Base-by-base conservation (phyloP, 2,888 invertebrate species). In the Nyleta sp. region DNA sequence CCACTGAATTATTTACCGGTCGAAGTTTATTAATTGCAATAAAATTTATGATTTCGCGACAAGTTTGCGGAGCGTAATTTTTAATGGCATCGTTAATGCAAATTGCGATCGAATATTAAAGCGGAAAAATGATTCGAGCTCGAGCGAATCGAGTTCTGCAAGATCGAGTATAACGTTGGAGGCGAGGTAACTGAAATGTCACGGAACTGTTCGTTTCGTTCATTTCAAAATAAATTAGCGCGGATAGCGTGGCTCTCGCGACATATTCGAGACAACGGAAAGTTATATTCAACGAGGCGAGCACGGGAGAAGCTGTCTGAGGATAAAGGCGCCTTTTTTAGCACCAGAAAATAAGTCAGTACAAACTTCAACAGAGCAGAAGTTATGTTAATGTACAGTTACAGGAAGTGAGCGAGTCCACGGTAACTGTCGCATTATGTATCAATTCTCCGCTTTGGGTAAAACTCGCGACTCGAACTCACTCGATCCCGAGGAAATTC, bases 371-470 rank as follows among this genome's bases (percentile, higher is more conserved):
- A 55, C 48, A 17, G 33, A 40, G 46, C 50, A 38, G 18, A 64
- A 78, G 68, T 78, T 71, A 71, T 74, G 65, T 65, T 74, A 65
- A 78, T 78, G 74, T 78, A 78, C 78, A 74, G 78, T 78, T 78
- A 78, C 74, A 60, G 73, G 73, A 70, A 74, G 70, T 65, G 33
- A 67, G 52, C 44, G 40, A 67, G 44, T 40, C 46, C 40, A 59
- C 28, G 64, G 33, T 70, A 65, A 65, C 78, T 78, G 74, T 78
- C 74, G 64, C 71, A 71, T 70, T 74, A 70, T 65, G 70, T 73
- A 78, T 78, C 78, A 74, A 73, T 78, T 74, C 64, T 35, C 64
- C 33, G 13, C 15, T 55, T 76, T 42, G 13, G 44, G 60, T 64
- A 40, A 57, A 67, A 42, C 2, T 18, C 7, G 44, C 11, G 13